phyloP scores from a whole-genome alignment of 2,888 invertebrate species.

The Chrysolina oricalcia region DNA sequence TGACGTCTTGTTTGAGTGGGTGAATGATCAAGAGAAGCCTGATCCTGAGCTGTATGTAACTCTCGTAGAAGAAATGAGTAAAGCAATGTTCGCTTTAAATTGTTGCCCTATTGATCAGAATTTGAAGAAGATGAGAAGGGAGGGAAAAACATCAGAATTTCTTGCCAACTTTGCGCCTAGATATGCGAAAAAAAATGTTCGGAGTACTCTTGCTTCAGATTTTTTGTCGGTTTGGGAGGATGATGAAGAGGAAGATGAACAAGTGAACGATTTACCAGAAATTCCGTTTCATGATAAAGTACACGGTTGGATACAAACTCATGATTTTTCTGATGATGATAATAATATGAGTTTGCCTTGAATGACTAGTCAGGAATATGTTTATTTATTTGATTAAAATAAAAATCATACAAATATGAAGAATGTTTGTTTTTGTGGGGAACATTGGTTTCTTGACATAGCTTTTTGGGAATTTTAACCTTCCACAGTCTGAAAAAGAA shows the following conservation, averaged over 20 bases:
- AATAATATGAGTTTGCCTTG: too few relatives aligned
- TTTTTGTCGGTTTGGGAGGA: constrained; percentile 60
- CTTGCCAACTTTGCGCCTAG: constrained; percentile 44
- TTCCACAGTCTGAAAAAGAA: too few relatives aligned
- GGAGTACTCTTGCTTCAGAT: constrained; percentile 54
- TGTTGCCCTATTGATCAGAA: constrained; percentile 20
- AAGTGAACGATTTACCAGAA: constrained; percentile 53
- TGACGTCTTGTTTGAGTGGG: constrained; percentile 51
- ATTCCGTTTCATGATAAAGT: constrained; percentile 58
- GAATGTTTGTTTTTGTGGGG: too few relatives aligned
- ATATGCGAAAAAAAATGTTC: constrained; percentile 52
- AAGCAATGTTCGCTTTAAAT: constrained; percentile 48
- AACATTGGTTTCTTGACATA: too few relatives aligned
- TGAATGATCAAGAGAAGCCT: constrained; percentile 44
- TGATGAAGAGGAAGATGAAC: constrained; percentile 47
- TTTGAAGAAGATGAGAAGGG: constrained; percentile 34
- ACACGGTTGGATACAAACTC: constrained; percentile 57
- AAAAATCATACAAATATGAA: too few relatives aligned
- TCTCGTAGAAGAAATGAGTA: constrained; percentile 50
- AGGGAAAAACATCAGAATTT: constrained; percentile 45
- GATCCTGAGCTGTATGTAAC: constrained; percentile 49
- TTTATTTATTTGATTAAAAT: too few relatives aligned
- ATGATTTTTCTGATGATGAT: constrained; percentile 49
- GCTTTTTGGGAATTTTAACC: too few relatives aligned
- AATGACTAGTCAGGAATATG: too few relatives aligned